phyloP scores from a whole-genome alignment of 2,888 invertebrate species.

The Argyra leucocephala region DNA sequence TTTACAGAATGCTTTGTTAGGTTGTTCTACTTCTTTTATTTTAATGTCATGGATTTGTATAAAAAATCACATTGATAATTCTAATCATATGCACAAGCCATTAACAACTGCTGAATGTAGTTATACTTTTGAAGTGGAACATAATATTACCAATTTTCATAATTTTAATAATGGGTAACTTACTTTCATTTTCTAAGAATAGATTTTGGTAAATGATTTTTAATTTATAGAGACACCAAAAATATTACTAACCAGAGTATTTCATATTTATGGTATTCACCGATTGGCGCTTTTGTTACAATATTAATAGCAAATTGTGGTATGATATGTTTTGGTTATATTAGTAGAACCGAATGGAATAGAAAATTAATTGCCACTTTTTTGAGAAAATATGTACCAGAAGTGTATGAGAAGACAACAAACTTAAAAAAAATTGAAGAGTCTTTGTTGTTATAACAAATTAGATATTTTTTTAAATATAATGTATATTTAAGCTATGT shows the following conservation, averaged over 20 bases:
- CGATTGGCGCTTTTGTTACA: constrained; percentile 51
- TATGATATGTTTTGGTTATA: constrained; percentile 46
- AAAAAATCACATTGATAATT: constrained; percentile 56
- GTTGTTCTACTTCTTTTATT: constrained; percentile 52
- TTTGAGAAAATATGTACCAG: constrained; percentile 41
- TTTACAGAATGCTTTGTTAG: constrained; percentile 55
- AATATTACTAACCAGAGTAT: constrained; percentile 42
- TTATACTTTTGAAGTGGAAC: background rate
- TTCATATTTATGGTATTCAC: constrained; percentile 59
- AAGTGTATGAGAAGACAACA: background rate
- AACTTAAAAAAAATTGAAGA: background rate
- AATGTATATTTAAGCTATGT: too few relatives aligned
- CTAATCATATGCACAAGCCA: constrained; percentile 48
- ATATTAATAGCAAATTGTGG: constrained; percentile 48
- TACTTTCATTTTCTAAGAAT: too few relatives aligned
- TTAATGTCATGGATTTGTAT: constrained; percentile 58
- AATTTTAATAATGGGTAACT: too few relatives aligned
- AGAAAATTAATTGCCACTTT: constrained; percentile 52
- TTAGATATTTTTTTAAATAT: background rate
- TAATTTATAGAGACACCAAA: background rate
- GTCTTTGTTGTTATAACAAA: background rate
- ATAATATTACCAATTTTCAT: background rate
- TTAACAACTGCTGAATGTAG: constrained; percentile 40
- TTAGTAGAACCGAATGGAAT: constrained; percentile 47
- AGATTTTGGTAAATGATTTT: background rate